Evolutionary conservation across 2,888 invertebrate genomes (phyloP), one percentile per base, ranked within the genome.

Genomic region (Conistra vaccinii): DNA sequence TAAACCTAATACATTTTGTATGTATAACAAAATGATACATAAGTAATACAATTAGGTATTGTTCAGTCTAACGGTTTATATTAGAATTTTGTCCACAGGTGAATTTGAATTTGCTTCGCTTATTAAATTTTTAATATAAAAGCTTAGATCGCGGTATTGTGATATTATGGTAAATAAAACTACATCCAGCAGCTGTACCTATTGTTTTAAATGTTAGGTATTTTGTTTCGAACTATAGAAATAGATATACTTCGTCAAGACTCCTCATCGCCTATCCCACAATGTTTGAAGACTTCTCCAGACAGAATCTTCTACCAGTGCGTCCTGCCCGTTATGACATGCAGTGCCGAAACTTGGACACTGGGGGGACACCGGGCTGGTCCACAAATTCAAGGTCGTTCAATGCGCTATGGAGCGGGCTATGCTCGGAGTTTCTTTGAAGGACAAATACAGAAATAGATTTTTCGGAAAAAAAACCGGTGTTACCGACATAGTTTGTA

Each of bases 71-170:
- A 73, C 70, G 63, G 48, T 70, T 62, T 60, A 69, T 81, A 84
- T 81, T 81, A 81, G 39, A 85, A 71, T 81, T 84, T 85, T 55
- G 73, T 72, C 65, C 51, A 57, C 51, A 51, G 48, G 77, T 80
- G 69, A 73, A 80, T 78, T 82, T 82, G 61, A 76, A 81, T 81
- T 72, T 76, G 57, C 58, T 72, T 57, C n/a, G 61, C 63, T 84
- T 81, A 83, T 78, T 69, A 81, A 60, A 71, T 35, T 81, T 81
- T 84, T 78, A 81, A 84, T 83, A 83, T 74, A 35, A 63, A 77
- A 73, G 35, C 62, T 76, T 45, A 55, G 55, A 61, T 62, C 48
- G 73, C n/a, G 65, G 65, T 55, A 61, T 65, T 29, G 68, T 29
- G 20, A 51, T 71, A 80, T 73, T 63, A 29, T 67, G 9, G 10